Evolutionary conservation across 1,140 invertebrate genomes (phyloP).

Genomic region (Glomeris maerens): DNA sequence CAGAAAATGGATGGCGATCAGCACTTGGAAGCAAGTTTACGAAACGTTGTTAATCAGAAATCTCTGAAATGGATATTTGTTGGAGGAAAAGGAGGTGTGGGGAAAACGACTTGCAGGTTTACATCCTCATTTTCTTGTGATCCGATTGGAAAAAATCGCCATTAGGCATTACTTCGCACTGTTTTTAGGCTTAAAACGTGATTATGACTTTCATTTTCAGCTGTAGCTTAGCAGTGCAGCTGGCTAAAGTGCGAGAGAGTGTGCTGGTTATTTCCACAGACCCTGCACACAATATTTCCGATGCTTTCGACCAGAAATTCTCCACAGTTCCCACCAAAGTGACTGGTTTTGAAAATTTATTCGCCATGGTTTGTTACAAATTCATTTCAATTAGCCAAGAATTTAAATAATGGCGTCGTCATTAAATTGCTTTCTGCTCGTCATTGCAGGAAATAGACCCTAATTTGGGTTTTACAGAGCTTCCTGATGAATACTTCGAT

Average conservation of each 20-base stretch:
- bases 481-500: constrained; percentile 93
- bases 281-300: constrained; percentile 99
- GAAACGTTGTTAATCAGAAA: constrained; percentile 84
- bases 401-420: not conserved
- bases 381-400: constrained; percentile 1
- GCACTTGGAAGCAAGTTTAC: constrained; percentile 58
- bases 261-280: constrained; percentile 98
- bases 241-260: constrained; percentile 80
- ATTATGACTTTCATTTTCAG: constrained; percentile 36
- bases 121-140: not conserved
- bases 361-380: constrained; percentile 64
- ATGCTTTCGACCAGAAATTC: constrained; percentile 44
- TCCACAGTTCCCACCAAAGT: constrained; percentile 63
- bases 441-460: constrained; percentile 87
- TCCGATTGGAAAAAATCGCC: not conserved
- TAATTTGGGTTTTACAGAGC: constrained; percentile 75
- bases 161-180: constrained; percentile 3
- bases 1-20: too few species aligned
- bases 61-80: constrained; percentile 95
- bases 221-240: constrained; percentile 86
- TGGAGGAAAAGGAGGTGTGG: constrained; percentile 79
- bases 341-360: constrained; percentile 84
- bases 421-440: too few species aligned
- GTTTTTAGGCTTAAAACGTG: constrained; percentile 2
- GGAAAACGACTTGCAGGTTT: constrained; percentile 98